Evolutionary conservation across 1,140 invertebrate species (phyloP).

Genomic region (Drosophila ogumai): DNA sequence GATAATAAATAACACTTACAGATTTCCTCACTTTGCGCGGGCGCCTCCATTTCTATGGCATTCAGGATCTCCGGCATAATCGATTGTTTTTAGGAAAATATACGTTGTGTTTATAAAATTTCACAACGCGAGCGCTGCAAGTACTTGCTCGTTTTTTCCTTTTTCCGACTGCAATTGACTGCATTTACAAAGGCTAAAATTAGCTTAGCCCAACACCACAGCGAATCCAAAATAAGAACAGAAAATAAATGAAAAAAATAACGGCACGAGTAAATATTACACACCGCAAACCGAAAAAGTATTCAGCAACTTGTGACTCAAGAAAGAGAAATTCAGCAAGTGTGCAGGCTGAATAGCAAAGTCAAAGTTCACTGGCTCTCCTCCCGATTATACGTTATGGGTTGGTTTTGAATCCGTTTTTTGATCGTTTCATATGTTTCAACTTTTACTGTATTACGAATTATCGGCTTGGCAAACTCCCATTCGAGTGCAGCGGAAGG

Average conservation of each 20-base stretch:
- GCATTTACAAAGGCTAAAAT: constrained; percentile 36
- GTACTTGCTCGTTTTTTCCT: not conserved
- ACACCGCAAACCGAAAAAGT: constrained; percentile 17
- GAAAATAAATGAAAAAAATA: constrained; percentile 22
- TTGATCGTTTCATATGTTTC: not conserved
- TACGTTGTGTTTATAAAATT: constrained; percentile 1
- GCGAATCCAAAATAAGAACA: constrained; percentile 31
- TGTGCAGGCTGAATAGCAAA: not conserved
- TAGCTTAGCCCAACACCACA: constrained; percentile 31
- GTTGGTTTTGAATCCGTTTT: not conserved
- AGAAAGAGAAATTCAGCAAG: not conserved
- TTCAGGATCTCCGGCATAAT: constrained; percentile 34
- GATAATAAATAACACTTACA: constrained; percentile 10
- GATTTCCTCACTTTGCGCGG: constrained; percentile 27
- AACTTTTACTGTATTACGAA: constrained; percentile 6
- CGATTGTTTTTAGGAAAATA: not conserved
- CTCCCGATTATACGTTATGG: not conserved
- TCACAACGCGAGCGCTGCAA: constrained; percentile 22
- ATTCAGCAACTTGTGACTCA: constrained; percentile 7
- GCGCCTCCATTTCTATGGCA: constrained; percentile 39
- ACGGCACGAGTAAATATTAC: constrained; percentile 2
- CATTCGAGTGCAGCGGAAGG: not conserved
- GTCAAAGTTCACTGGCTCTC: constrained; percentile 1
- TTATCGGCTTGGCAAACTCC: not conserved
- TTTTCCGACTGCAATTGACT: constrained; percentile 23